Evolutionary conservation across 2,797 vertebrate species (phyloP).

Genomic region (Coluber constrictor): DNA sequence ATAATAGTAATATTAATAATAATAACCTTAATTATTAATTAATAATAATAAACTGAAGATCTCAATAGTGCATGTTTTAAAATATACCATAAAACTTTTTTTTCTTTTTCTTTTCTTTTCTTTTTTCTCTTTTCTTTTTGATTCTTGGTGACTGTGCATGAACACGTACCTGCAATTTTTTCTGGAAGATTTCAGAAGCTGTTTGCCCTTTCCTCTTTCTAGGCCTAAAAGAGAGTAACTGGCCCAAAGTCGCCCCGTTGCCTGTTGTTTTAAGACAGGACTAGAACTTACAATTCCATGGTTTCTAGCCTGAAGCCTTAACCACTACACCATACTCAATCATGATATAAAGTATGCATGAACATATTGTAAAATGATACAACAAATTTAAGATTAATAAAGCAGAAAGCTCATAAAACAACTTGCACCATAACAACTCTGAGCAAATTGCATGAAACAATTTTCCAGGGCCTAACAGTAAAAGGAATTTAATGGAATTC

Average conservation of each 20-base stretch:
- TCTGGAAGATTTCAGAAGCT: not conserved
- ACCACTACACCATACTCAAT: not conserved
- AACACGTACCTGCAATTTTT: not conserved
- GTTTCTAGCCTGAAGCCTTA: not conserved
- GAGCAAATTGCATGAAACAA: not conserved
- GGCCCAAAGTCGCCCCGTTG: not conserved
- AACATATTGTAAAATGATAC: not conserved
- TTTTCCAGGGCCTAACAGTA: not conserved
- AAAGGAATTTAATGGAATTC: not conserved
- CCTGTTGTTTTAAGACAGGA: not conserved
- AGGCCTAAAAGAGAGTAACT: not conserved
- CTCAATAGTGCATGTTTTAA: fast-evolving
- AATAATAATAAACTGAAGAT: not conserved
- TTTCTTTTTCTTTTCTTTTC: no score
- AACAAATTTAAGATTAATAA: not conserved
- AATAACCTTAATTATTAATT: no score
- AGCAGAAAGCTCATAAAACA: not conserved
- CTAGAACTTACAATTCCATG: not conserved
- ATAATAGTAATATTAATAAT: no score
- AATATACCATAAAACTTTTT: not conserved
- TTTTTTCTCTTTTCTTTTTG: not conserved
- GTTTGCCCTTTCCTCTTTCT: not conserved
- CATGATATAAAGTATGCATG: not conserved
- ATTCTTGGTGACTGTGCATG: not conserved
- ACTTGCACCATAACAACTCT: not conserved